Percentiles rank a stretch among this genome's conserved stretches.
Conservation (phyloP, 2,888 invertebrate species). For the Perithous albicinctus region DNA sequence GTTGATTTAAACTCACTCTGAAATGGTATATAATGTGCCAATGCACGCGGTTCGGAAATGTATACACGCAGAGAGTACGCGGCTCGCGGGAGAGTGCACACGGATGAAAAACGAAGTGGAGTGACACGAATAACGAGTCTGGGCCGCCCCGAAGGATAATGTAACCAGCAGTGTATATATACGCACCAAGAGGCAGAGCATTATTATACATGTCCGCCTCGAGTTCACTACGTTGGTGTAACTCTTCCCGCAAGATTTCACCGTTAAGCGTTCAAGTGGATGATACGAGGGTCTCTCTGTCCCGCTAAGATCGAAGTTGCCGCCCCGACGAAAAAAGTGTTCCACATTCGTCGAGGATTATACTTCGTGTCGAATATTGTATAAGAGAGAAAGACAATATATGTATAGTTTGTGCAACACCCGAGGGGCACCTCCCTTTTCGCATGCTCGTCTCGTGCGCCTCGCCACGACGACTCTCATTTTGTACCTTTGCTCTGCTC, state of each 20-base stretch:
- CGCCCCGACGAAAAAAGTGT: conserved; percentile 55
- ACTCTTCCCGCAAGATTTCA: conserved; percentile 17
- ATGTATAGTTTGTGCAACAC: conserved; percentile 38
- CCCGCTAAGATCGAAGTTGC: conserved; percentile 54
- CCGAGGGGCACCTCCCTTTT: conserved; percentile 19
- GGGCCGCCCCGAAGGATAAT: conserved; percentile 53
- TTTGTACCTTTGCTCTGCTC: conserved; percentile 33
- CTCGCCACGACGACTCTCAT: conserved; percentile 38
- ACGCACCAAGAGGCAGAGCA: background rate
- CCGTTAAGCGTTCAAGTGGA: conserved; percentile 58
- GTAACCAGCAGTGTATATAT: conserved; percentile 34
- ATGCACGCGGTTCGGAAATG: background rate
- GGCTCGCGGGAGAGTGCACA: conserved; percentile 18
- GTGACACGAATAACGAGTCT: conserved; percentile 57
- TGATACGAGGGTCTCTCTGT: conserved; percentile 45
- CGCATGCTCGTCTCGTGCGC: background rate
- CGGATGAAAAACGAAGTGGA: conserved; percentile 55
- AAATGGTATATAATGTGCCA: conserved; percentile 35
- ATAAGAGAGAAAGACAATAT: conserved; percentile 29
- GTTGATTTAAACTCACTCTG: conserved; percentile 47
- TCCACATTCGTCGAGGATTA: conserved; percentile 65
- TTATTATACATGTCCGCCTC: background rate
- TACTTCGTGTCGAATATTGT: conserved; percentile 41
- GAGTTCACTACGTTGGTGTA: background rate
- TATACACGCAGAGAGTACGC: background rate